Evolutionary conservation across 2,888 invertebrate genomes (phyloP).

Genomic region (Ligdia adustata): DNA sequence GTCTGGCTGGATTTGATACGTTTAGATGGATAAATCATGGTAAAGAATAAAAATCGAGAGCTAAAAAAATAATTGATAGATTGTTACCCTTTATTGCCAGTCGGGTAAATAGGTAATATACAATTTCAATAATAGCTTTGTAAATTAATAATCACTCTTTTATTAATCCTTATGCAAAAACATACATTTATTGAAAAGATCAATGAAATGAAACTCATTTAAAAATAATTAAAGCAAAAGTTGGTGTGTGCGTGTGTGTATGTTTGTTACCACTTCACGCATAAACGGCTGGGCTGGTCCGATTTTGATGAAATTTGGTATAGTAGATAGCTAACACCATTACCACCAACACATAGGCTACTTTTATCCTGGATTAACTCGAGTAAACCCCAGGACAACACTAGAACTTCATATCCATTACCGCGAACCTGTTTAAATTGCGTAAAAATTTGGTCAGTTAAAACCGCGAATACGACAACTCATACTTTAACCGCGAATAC

Average conservation of each 20-base stretch:
- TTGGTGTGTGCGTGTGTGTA: not conserved
- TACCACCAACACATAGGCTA: not conserved
- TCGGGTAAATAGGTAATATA: not conserved
- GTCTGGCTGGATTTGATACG: too few relatives aligned
- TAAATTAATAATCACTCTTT: not conserved
- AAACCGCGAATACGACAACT: too few relatives aligned
- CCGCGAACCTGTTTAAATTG: not conserved
- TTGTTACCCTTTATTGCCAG: not conserved
- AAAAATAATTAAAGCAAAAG: not conserved
- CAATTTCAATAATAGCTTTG: not conserved
- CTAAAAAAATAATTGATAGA: not conserved
- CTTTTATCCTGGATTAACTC: not conserved
- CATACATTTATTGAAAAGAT: not conserved
- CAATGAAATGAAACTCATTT: not conserved
- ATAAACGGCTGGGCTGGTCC: not conserved
- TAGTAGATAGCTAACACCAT: not conserved
- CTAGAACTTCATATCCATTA: not conserved
- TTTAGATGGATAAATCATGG: too few relatives aligned
- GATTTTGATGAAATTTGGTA: not conserved
- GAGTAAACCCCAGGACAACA: not conserved
- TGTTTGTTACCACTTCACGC: not conserved
- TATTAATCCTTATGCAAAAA: not conserved
- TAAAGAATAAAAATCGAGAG: not conserved
- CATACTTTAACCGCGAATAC: too few relatives aligned
- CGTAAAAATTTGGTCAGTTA: too few relatives aligned